Evolutionary conservation across 1,140 invertebrate genomes (phyloP), one percentile per base, ranked within the genome.

Genomic region (Halotydeus destructor): DNA sequence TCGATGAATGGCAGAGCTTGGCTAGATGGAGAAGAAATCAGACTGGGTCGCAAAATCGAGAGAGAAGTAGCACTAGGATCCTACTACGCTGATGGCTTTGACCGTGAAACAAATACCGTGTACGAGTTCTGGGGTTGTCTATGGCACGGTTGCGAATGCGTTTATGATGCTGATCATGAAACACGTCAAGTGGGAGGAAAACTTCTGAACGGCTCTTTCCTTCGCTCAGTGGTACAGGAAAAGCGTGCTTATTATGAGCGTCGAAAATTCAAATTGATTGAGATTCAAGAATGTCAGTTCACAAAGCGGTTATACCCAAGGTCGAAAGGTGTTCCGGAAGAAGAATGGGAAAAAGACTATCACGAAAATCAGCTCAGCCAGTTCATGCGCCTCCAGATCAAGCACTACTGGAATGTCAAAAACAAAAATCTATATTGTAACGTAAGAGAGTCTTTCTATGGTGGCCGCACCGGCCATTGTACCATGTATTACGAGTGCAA

Each of bases 71-170:
- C 12, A 5, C 12, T 40, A 5, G 38, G 38, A 5, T n/a, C 25
- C n/a, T 31, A 12, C 5, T 40, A 16, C 23, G 38, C 28, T 27
- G 38, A 40, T 32, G 38, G 38, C 5, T 40, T 28, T 18, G 12
- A 12, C 24, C 34, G 12, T 3, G 3, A 18, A 8, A 18, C 16
- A 5, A 32, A 27, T 14, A 35, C 8, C 11, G 24, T 40, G 4
- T 40, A 27, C 19, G 38, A 40, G 38, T 40, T 31, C 38, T 32
- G 14, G 12, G 40, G 40, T 9, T 42, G 40, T 42, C 35, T 22
- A 12, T 34, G 8, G 4, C 40, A 42, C 26, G 40, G 40, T 5
- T 42, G 40, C 26, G 5, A 5, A 24, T 4, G 16, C 14, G 41
- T 37, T 31, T 45, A 31, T 19, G 21, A 27, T 21, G 24, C 5